Evolutionary conservation across 1,140 invertebrate species (phyloP).

Genomic region (Zaprionus vittiger): DNA sequence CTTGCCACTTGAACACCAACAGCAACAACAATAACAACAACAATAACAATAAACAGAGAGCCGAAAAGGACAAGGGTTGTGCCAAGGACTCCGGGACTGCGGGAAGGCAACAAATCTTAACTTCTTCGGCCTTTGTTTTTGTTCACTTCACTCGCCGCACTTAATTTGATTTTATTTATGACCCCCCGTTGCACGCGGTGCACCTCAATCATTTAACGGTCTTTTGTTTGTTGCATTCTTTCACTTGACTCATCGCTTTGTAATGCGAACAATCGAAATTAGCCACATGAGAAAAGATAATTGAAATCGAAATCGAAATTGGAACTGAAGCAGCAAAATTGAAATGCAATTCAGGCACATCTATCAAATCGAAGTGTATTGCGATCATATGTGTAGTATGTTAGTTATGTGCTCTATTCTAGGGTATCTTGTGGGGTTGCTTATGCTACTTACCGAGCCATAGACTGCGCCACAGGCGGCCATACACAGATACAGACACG

Average conservation of each 20-base stretch:
- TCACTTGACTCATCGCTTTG: conserved; percentile 34
- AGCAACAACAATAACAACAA: neutral
- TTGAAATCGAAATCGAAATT: conserved; percentile 41
- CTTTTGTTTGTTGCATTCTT: conserved; percentile 57
- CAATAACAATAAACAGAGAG: conserved; percentile 8
- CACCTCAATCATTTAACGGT: conserved; percentile 68
- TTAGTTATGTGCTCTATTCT: neutral
- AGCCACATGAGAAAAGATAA: conserved; percentile 39
- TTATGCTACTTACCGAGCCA: conserved; percentile 90
- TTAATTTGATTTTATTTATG: conserved; percentile 71
- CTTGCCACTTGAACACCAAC: conserved; percentile 55
- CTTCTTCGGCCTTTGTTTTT: conserved; percentile 60
- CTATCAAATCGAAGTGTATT: neutral
- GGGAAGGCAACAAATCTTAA: conserved; percentile 11
- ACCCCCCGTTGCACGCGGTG: conserved; percentile 36
- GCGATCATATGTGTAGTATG: too few species aligned
- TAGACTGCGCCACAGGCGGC: conserved; percentile 92
- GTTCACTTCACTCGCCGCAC: conserved; percentile 55
- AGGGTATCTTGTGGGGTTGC: conserved; percentile 5
- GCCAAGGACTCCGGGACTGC: conserved; percentile 29
- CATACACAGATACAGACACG: conserved; percentile 94
- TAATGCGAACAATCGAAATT: conserved; percentile 45
- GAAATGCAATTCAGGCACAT: conserved; percentile 10
- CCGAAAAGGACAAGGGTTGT: conserved; percentile 38
- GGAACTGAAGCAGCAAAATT: conserved; percentile 14